Percentiles rank a stretch among this genome's conserved stretches.
Evolutionary conservation across 2,888 invertebrate genomes (phyloP).

Genomic region (Drosophila emarginata): DNA sequence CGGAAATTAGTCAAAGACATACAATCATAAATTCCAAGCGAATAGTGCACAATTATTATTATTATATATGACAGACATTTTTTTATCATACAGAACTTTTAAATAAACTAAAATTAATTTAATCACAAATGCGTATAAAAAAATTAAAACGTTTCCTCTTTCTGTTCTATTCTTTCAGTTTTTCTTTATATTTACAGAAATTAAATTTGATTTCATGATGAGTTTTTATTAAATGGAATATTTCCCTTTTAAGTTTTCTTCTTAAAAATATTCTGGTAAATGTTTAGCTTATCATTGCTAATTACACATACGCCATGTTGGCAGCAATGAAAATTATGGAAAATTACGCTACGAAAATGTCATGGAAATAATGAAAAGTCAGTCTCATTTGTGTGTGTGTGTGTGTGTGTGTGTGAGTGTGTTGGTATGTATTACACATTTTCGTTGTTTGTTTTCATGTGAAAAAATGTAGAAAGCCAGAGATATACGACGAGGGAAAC

Average conservation of each 20-base stretch:
- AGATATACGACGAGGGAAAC: neutral
- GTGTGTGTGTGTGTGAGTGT: neutral
- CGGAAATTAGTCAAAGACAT: too few relatives aligned
- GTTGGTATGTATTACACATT: slow-evolving; percentile 31
- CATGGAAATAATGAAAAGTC: slow-evolving; percentile 39
- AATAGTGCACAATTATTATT: too few relatives aligned
- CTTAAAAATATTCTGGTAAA: slow-evolving; percentile 15
- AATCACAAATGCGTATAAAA: too few relatives aligned
- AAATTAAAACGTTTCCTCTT: too few relatives aligned
- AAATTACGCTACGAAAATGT: slow-evolving; percentile 27
- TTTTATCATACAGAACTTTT: too few relatives aligned
- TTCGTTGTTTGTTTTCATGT: slow-evolving; percentile 51
- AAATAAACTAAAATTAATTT: too few relatives aligned
- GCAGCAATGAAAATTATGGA: slow-evolving; percentile 26
- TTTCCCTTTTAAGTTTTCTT: neutral
- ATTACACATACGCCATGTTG: slow-evolving; percentile 42
- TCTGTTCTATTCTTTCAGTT: neutral
- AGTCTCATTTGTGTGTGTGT: slow-evolving; percentile 14
- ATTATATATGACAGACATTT: too few relatives aligned
- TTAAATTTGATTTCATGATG: neutral
- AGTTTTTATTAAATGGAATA: neutral
- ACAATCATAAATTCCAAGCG: too few relatives aligned
- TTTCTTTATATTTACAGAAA: neutral
- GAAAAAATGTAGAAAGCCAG: slow-evolving; percentile 10
- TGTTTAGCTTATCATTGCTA: slow-evolving; percentile 26